Evolutionary conservation across 2,797 vertebrate species (phyloP), one percentile per base, ranked within the genome.

Genomic region (Danio choprae): DNA sequence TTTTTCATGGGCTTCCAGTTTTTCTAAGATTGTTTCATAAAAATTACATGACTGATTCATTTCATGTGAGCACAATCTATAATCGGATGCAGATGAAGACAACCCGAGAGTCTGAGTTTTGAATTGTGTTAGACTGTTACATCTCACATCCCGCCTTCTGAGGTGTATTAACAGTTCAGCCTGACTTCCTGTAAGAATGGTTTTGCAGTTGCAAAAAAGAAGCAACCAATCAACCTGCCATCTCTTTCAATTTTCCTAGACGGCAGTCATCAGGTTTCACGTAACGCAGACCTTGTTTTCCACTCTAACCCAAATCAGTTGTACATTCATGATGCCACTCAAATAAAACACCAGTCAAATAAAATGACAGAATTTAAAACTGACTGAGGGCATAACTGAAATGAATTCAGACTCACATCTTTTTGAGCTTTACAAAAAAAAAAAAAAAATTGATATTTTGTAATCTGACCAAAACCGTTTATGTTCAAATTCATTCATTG

Each of bases 1-100:
- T 91, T 94, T 93, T 92, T 94, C 89, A 94, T 93, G 90, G 85
- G 86, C 90, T 90, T 94, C 93, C 93, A 94, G 91, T 91, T 94
- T 93, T 90, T 92, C 88, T 89, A 91, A 92, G 91, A 94, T 92
- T 86, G 89, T 91, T 87, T 92, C 91, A 94, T 95, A 86, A 94
- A 94, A 93, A 88, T 93, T 93, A 87, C 83, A 94, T 94, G 92
- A 92, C 87, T 86, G 89, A 84, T 89, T 93, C 62, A 87, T 87
- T 93, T 93, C 83, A 92, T 91, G 89, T 90, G 87, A 87, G 86
- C 78, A 85, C 88, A 89, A 86, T 89, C 89, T 92, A 85, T 92
- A 93, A 93, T 89, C 43, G 78, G 50, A 68, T 84, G 69, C 50
- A 60, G 78, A 80, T 13, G 62, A 63, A 79, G 48, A 71, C 71